Evolutionary conservation across 2,888 invertebrate species (phyloP).

Genomic region (Lucinisca nassula): DNA sequence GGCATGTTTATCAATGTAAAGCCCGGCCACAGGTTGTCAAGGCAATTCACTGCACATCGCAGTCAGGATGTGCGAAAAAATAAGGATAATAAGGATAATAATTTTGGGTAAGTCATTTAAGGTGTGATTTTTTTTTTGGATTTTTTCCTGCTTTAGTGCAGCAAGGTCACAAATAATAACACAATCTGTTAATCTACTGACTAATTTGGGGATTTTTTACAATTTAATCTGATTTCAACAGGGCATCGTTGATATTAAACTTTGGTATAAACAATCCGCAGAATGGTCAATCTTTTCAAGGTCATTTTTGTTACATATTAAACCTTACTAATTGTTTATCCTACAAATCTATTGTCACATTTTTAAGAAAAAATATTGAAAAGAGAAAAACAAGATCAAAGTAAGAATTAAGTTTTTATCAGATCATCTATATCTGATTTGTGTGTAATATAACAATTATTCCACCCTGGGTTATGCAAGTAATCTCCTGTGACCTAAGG

Average conservation of each 20-base stretch:
- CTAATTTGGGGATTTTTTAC: too few species aligned
- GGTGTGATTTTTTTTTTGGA: too few species aligned
- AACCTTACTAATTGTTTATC: background rate
- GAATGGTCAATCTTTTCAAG: background rate
- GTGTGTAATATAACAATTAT: background rate
- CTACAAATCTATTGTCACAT: background rate
- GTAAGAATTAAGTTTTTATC: background rate
- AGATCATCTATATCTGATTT: background rate
- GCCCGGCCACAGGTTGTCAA: too few species aligned
- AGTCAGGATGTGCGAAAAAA: too few species aligned
- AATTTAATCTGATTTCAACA: background rate
- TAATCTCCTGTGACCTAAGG: constrained; percentile 1
- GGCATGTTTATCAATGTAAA: too few species aligned
- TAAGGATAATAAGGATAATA: too few species aligned
- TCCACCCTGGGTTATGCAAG: background rate
- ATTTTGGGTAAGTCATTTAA: too few species aligned
- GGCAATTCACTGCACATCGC: too few species aligned
- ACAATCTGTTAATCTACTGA: too few species aligned
- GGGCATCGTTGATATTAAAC: too few species aligned
- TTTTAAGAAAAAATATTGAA: background rate
- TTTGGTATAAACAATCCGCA: background rate
- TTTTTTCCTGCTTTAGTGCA: too few species aligned
- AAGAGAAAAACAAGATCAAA: constrained; percentile 8
- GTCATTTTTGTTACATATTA: background rate
- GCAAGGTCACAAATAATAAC: too few species aligned